phyloP scores from a whole-genome alignment of 92 coral and sea anemone genomes.

The Umimayanthus kanabou region DNA sequence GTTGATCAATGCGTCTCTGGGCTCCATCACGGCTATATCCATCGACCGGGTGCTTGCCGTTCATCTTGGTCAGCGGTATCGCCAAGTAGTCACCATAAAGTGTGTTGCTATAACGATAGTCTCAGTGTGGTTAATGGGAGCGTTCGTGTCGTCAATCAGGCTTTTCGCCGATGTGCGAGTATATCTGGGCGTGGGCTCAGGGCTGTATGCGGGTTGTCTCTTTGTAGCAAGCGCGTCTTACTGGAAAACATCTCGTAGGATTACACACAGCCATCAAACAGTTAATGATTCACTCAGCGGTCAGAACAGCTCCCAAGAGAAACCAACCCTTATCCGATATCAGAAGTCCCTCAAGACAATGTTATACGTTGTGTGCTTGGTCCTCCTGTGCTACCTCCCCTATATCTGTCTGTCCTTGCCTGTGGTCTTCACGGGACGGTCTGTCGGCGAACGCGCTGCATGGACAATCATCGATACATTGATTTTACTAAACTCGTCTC shows the following conservation, averaged over 20 bases:
- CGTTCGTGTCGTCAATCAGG: neutral
- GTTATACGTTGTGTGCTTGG: neutral
- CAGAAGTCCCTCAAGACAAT: neutral
- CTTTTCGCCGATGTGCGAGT: neutral
- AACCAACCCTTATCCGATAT: neutral
- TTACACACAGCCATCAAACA: neutral
- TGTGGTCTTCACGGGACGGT: neutral
- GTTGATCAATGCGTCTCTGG: neutral
- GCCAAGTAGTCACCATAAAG: neutral
- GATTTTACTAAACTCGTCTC: neutral
- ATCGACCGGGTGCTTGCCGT: conserved; percentile 5
- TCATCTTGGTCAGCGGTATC: neutral
- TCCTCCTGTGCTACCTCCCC: neutral
- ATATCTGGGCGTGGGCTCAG: neutral
- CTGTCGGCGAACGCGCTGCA: neutral
- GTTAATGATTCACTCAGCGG: neutral
- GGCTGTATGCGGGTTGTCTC: neutral
- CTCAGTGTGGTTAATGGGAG: neutral
- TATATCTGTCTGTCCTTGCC: conserved; percentile 6
- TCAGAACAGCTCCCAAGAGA: neutral
- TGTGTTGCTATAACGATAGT: neutral
- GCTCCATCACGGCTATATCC: neutral
- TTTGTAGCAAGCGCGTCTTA: neutral
- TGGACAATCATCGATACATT: conserved; percentile 11
- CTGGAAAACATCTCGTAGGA: neutral